phyloP scores from a whole-genome alignment of 2,113 vertebrate genomes.

The Octodon degus region DNA sequence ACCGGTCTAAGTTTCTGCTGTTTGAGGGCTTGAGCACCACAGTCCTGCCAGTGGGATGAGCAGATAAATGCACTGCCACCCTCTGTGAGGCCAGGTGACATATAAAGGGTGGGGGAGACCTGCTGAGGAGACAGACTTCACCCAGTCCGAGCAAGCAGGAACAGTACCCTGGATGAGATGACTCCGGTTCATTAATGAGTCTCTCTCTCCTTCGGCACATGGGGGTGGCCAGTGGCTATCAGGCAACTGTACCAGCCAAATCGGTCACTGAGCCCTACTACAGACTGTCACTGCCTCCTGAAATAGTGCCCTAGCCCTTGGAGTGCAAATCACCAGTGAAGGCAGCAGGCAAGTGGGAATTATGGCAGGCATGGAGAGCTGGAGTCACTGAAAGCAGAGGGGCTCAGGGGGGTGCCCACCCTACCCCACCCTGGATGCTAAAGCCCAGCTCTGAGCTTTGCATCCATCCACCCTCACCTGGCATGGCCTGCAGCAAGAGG shows the following conservation, averaged over 20 bases:
- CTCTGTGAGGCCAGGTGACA: neutral
- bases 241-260: neutral
- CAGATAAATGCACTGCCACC: no score
- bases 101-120: neutral
- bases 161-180: neutral
- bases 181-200: neutral
- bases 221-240: neutral
- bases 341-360: neutral
- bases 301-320: neutral
- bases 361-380: neutral
- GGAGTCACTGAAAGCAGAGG: neutral
- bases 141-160: no score
- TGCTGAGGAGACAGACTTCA: neutral
- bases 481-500: neutral
- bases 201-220: neutral
- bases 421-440: neutral
- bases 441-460: neutral
- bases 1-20: neutral
- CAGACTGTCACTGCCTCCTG: neutral
- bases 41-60: neutral
- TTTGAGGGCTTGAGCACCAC: accelerated
- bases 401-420: no score
- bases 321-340: neutral
- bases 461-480: neutral
- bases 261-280: neutral